These are phyloP conservation scores for Syrmaticus mikado DNA, from an alignment of 2,113 vertebrate species.

Conservation along the genomic window DNA sequence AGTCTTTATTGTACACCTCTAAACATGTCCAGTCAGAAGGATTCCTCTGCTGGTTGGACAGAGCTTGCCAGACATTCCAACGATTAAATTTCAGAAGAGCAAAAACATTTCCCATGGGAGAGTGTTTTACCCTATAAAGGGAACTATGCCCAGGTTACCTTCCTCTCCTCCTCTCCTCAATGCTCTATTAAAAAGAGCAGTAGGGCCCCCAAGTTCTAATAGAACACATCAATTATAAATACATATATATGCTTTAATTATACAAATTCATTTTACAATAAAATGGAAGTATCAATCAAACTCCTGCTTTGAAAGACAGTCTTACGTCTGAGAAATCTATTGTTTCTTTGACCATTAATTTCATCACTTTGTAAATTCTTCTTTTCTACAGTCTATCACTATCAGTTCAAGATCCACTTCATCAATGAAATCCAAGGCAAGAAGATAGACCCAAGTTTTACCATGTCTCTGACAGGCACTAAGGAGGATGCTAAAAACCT, in stretches of 20 bases:
- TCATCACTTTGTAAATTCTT: not conserved
- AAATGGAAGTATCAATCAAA: not conserved
- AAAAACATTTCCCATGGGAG: not conserved
- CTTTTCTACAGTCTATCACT: conserved; percentile 86
- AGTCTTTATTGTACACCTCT: not conserved
- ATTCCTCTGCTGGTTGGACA: not conserved
- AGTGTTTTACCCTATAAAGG: not conserved
- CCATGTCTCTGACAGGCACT: conserved; percentile 85
- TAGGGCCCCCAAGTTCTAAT: not conserved
- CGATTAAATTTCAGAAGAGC: not conserved
- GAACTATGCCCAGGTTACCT: not conserved
- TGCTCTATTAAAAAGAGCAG: not conserved
- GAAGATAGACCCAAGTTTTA: conserved; percentile 79
- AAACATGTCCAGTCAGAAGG: conserved; percentile 5
- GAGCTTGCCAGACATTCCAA: not conserved
- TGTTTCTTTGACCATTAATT: not conserved
- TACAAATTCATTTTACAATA: not conserved
- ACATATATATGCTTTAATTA: not conserved
- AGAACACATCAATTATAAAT: not conserved
- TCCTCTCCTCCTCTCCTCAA: too few relatives aligned
- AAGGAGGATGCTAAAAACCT: conserved; percentile 83
- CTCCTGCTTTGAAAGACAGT: not conserved
- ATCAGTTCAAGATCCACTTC: conserved; percentile 92
- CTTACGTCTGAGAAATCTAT: not conserved
- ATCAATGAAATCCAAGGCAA: conserved; percentile 80